A percentile compares a stretch with the other conserved stretches of the same genome.
Conservation (phyloP, 2,888 invertebrate genomes). For the Archips crataeganus region DNA sequence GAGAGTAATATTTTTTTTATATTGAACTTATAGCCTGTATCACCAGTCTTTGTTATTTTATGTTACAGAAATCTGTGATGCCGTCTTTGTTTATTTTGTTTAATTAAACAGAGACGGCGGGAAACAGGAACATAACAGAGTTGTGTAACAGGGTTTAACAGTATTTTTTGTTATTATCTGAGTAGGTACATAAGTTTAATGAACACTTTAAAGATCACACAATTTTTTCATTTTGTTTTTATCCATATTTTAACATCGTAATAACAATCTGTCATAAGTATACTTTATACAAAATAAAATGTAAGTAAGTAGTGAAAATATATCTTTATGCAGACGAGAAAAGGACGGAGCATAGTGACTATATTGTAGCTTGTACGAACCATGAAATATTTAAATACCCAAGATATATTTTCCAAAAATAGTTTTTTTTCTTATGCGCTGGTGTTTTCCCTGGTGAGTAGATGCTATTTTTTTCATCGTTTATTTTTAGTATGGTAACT, state of each 20-base stretch:
- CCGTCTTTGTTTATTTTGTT: too few relatives aligned
- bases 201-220: conserved; percentile 13
- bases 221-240: conserved; percentile 8
- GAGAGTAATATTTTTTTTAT: too few relatives aligned
- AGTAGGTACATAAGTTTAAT: not conserved
- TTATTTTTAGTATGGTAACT: conserved; percentile 81
- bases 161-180: not conserved
- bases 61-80: too few relatives aligned
- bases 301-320: conserved; percentile 55
- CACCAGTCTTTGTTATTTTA: too few relatives aligned
- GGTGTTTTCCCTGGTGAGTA: conserved; percentile 10
- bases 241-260: conserved; percentile 10
- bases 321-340: conserved; percentile 58
- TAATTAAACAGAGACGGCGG: too few relatives aligned
- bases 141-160: not conserved
- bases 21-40: too few relatives aligned
- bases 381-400: conserved; percentile 43
- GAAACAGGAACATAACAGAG: not conserved
- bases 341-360: conserved; percentile 67
- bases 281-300: conserved; percentile 44
- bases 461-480: conserved; percentile 56
- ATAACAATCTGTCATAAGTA: conserved; percentile 47
- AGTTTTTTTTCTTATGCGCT: not conserved
- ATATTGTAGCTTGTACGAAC: conserved; percentile 62
- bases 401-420: conserved; percentile 20